These are phyloP conservation scores for Amblyjoppa fuscipennis DNA, from an alignment of 2,888 invertebrate species.

Conservation along the genomic window DNA sequence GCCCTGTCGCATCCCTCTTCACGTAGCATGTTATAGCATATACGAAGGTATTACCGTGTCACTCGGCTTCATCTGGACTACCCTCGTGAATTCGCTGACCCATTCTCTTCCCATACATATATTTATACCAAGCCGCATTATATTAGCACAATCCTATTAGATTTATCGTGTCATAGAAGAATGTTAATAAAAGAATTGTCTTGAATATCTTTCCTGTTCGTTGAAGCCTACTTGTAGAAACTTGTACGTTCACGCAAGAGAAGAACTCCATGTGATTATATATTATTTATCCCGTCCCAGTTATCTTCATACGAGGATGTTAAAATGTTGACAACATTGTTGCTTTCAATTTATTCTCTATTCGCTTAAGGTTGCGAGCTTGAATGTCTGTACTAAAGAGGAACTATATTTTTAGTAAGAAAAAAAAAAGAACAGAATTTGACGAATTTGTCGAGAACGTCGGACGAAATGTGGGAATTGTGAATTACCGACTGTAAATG, in stretches of 20 bases:
- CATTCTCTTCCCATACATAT: conserved; percentile 59
- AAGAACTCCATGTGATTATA: neutral
- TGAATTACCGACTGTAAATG: conserved; percentile 56
- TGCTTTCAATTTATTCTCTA: neutral
- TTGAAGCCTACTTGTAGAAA: neutral
- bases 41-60: conserved; percentile 57
- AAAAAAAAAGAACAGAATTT: neutral
- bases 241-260: neutral
- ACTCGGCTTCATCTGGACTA: conserved; percentile 50
- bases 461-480: neutral
- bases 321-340: neutral
- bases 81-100: conserved; percentile 64
- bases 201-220: neutral
- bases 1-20: conserved; percentile 8
- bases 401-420: neutral
- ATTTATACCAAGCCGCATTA: conserved; percentile 53
- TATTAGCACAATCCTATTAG: conserved; percentile 55
- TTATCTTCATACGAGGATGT: neutral
- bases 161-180: conserved; percentile 24
- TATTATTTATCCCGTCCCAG: neutral
- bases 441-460: neutral
- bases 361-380: neutral
- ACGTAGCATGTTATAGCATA: conserved; percentile 64
- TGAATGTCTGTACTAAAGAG: neutral
- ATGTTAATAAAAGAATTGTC: neutral